Evolutionary conservation across 2,113 vertebrate species (phyloP), one percentile per base, ranked within the genome.

Genomic region (Sceloporus undulatus): DNA sequence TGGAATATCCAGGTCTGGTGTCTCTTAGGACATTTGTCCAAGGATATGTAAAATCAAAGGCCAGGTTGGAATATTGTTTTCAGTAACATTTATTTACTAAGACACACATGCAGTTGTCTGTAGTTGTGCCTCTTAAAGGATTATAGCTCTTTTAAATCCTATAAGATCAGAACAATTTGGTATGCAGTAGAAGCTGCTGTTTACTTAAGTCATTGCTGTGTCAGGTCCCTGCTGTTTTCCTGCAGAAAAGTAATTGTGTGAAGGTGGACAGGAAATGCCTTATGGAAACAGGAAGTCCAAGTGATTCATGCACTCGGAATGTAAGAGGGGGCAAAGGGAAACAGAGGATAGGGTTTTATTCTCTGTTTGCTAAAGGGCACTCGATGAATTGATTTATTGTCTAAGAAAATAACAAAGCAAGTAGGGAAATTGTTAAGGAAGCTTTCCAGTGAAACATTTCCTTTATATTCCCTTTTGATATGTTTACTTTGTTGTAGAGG

Each of bases 381-480:
- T 97, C 96, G 97, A 96, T 98, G 98, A 98, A 98, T 97, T 99
- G 98, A 99, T 98, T 98, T 98, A 99, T 98, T 98, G 98, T 98
- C 97, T 97, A 97, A 97, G 97, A 97, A 97, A 98, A 98, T 98
- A 98, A 98, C 97, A 98, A 97, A 97, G 95, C 93, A 92, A 98
- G 95, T 95, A 96, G 97, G 97, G 97, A 98, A 98, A 98, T 97
- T 97, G 97, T 97, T 97, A 97, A 97, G 97, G 97, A 98, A 98
- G 97, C 97, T 97, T 98, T 98, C 97, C 97, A 97, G 97, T 97
- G 97, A 97, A 98, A 98, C 96, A 97, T 98, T 98, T 98, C 98
- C 98, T 98, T 97, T 95, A 95, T 98, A 97, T 97, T 97, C 97
- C 97, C 97, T 93, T 93, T 96, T 96, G 97, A 97, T 97, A 96